A percentile compares a stretch with the other conserved stretches of the same genome.
These are phyloP conservation scores for Cerceris ruficornis DNA, from an alignment of 2,888 invertebrate genomes.

Conservation along the genomic window DNA sequence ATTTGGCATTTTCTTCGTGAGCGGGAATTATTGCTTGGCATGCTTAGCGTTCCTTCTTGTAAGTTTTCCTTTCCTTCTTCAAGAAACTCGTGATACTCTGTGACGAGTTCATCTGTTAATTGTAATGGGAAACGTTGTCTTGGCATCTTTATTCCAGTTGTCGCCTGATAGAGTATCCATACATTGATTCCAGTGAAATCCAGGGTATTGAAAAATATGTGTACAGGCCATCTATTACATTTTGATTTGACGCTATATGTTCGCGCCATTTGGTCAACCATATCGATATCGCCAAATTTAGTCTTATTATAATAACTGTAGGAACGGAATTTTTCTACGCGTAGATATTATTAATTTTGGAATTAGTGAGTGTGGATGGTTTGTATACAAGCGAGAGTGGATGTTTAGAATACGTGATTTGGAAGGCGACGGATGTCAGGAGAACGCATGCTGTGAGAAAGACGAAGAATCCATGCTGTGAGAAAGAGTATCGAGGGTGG, in stretches of 20 bases:
- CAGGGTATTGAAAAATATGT: too few relatives aligned
- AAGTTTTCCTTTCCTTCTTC: slow-evolving; percentile 30
- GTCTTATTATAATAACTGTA: slow-evolving; percentile 25
- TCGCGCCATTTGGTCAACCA: slow-evolving; percentile 64
- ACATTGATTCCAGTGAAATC: slow-evolving; percentile 47
- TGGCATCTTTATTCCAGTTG: slow-evolving; percentile 25
- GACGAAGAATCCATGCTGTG: too few relatives aligned
- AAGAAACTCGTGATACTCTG: slow-evolving; percentile 31
- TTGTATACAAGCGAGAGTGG: too few relatives aligned
- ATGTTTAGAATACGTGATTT: too few relatives aligned
- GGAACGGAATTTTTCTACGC: too few relatives aligned
- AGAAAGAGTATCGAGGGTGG: too few relatives aligned
- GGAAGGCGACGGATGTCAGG: too few relatives aligned
- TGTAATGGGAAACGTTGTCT: slow-evolving; percentile 56
- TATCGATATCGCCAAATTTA: slow-evolving; percentile 44
- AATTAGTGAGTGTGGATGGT: too few relatives aligned
- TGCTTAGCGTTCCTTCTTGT: slow-evolving; percentile 26
- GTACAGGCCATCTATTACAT: slow-evolving; percentile 38
- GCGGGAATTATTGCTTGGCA: slow-evolving; percentile 16
- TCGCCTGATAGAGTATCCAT: slow-evolving; percentile 58
- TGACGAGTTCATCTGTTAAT: slow-evolving; percentile 31
- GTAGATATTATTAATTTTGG: too few relatives aligned
- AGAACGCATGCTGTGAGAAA: too few relatives aligned
- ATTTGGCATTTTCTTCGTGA: slow-evolving; percentile 31
- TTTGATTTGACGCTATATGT: slow-evolving; percentile 62